Base-by-base conservation (phyloP, 2,888 invertebrate species). In the Dorcus hopei region DNA sequence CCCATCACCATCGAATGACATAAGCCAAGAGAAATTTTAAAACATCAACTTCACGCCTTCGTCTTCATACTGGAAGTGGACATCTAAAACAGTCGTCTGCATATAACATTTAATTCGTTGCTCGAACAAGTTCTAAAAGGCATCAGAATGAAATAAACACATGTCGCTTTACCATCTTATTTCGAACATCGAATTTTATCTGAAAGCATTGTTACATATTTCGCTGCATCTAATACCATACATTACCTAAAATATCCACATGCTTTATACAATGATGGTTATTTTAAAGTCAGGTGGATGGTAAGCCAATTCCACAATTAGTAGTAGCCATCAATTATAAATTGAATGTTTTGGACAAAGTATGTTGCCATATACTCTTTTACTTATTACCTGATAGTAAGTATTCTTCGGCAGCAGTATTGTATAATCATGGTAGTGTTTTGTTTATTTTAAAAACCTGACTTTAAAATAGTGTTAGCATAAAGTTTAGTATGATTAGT, bases 1-100 rank as follows among this genome's bases (percentile, higher is more conserved):
- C 80, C 80, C 79, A 78, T 78, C 74, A 69, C 77, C 71, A 75
- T 72, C 72, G 73, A 70, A 59, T 57, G 50, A 61, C 43, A 59
- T 61, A 60, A 63, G 39, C 59, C 54, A 58, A 55, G 52, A 49
- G 52, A 50, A 50, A 51, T 52, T 39, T 50, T 53, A 52, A 58
- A 61, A 67, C 62, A 65, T 54, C 60, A 57, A 66, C 65, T 61
- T 65, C 64, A 67, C 57, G 63, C 66, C 69, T 70, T 69, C 70
- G 63, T 71, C 70, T 69, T 68, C 72, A 62, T 61, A 39, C 49
- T 53, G 66, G 67, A 65, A 63, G 68, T 65, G 64, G 71, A 74
- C 73, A 75, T 75, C 77, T 76, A 75, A 65, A 76, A 76, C 75
- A 76, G 70, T 72, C 68, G 69, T 68, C 66, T 70, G 70, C 70